Conservation (phyloP, 2,888 invertebrate species). For the Graphium colonna region DNA sequence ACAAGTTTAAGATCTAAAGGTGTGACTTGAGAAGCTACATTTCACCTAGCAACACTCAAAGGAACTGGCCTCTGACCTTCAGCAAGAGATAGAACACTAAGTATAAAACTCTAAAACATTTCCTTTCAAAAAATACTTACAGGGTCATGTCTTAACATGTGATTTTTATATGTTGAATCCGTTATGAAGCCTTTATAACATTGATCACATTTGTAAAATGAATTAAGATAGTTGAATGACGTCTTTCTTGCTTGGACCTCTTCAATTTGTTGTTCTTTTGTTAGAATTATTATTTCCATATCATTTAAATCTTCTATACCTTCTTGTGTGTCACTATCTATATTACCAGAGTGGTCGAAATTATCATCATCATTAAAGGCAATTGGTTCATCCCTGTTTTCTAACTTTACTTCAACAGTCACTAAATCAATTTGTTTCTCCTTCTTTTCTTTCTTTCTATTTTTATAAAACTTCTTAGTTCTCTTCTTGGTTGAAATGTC, state of each 20-base stretch:
- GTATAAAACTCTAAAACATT: background rate
- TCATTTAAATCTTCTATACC: slow-evolving; percentile 29
- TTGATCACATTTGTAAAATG: slow-evolving; percentile 54
- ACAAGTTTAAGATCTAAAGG: too few species aligned
- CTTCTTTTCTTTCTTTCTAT: slow-evolving; percentile 3
- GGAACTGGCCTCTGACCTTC: too few species aligned
- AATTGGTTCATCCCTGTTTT: background rate
- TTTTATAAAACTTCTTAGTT: slow-evolving; percentile 2
- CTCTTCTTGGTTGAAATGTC: slow-evolving; percentile 4
- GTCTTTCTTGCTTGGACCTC: slow-evolving; percentile 47
- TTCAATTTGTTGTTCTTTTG: slow-evolving; percentile 49
- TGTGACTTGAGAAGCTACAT: too few species aligned
- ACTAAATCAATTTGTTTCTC: slow-evolving; percentile 9
- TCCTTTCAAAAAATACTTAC: slow-evolving; percentile 38
- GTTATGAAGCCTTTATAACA: slow-evolving; percentile 64
- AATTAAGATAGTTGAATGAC: slow-evolving; percentile 50
- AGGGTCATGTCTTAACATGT: slow-evolving; percentile 56
- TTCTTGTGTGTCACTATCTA: slow-evolving; percentile 17
- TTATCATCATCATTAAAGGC: slow-evolving; percentile 25
- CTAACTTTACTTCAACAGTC: background rate
- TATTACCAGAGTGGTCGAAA: slow-evolving; percentile 1
- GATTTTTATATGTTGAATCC: slow-evolving; percentile 51
- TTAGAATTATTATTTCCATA: slow-evolving; percentile 43
- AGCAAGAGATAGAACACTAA: too few species aligned
- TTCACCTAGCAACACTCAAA: too few species aligned